Evolutionary conservation across 92 coral and sea anemone genomes (phyloP), one percentile per base, ranked within the genome.

Genomic region (Metridium senile): DNA sequence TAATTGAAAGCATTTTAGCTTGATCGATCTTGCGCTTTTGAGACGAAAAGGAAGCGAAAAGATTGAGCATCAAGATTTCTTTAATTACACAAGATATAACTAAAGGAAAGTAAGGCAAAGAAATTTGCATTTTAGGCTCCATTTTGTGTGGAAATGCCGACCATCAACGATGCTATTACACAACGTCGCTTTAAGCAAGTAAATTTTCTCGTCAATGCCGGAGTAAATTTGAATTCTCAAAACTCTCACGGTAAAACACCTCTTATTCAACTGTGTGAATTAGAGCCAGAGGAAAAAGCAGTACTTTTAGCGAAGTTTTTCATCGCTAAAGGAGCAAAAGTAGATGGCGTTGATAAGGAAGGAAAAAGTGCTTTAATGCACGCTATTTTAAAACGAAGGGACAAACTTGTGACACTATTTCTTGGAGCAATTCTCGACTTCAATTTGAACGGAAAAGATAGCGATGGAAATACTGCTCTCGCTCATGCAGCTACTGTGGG

Each of bases 121-220:
- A 39, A 6, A 39, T 39, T 39, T 13, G 13, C 6, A 6, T 6
- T 39, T 39, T 39, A 4, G 13, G 49, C 49, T 39, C 13, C 49
- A 39, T 39, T 39, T 13, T 39, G 13, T 4, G 49, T 21, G 30
- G 77, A 30, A 47, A 90, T 90, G 96, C 81, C 91, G 11, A 87
- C 81, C 0, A 52, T 90, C 30, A 84, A 81, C 71, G 80, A 87
- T 17, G 96, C 96, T 22, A 84, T 90, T 46, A 79, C 81, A 16
- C 89, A 90, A 47, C 63, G 96, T 22, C 87, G 96, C 1, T 90
- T 90, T 80, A 90, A 84, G 53, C 96, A 90, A 87, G 92, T 85
- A 27, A 84, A 80, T 22, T 70, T 75, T 9, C 77, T 90, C 29
- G 74, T 90, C 16, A 79, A 77, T 33, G 61, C 63, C 30, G 92